Conservation (phyloP, 2,888 invertebrate genomes). For the Macrosiphum euphorbiae region DNA sequence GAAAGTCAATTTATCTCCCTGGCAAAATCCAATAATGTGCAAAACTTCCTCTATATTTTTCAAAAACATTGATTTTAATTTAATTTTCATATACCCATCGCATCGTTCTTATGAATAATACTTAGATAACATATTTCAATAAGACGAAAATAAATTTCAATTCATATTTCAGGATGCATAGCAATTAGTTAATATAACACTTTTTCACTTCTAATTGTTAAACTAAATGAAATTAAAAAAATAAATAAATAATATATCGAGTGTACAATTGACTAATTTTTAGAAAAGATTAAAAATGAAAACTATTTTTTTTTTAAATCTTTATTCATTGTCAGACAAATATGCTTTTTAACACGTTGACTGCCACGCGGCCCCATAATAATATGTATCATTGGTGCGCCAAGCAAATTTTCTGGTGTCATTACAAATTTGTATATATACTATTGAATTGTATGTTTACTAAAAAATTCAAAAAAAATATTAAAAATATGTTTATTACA, state of each 20-base stretch:
- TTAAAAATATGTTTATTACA: too few relatives aligned
- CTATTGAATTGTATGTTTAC: too few relatives aligned
- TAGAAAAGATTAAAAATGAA: not conserved
- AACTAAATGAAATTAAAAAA: not conserved
- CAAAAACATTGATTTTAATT: too few relatives aligned
- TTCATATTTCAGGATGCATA: not conserved
- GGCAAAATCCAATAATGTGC: not conserved
- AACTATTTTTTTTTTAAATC: not conserved
- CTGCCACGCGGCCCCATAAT: too few relatives aligned
- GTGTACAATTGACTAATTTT: not conserved
- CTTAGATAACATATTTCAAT: not conserved
- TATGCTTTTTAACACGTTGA: not conserved
- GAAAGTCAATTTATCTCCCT: not conserved
- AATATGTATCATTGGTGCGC: too few relatives aligned
- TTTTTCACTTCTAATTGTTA: not conserved
- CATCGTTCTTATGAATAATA: not conserved
- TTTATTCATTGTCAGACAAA: not conserved
- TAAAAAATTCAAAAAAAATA: too few relatives aligned
- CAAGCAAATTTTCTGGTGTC: too few relatives aligned
- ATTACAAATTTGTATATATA: too few relatives aligned
- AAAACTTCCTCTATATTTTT: not conserved
- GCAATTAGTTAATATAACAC: not conserved
- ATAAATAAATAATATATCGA: not conserved
- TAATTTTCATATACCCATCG: not conserved
- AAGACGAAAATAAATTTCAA: not conserved